These are phyloP conservation scores for Drosophila repletoides DNA, from an alignment of 1,140 invertebrate genomes.

Conservation along the genomic window DNA sequence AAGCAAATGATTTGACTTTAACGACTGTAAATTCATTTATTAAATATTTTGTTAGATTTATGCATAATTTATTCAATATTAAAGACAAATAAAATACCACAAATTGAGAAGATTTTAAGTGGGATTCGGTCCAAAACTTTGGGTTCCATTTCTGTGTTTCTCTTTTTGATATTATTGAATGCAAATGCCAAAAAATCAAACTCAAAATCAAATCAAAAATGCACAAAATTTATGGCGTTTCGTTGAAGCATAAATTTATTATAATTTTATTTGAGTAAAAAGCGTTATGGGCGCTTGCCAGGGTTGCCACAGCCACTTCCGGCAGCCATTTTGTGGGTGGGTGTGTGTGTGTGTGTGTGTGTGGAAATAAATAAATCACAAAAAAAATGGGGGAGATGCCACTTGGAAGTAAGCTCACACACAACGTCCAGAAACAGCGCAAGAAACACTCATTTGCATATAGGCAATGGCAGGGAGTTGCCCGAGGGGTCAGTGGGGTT, in stretches of 20 bases:
- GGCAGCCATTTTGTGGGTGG: constrained; percentile 31
- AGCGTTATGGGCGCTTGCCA: constrained; percentile 2
- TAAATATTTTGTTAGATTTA: constrained; percentile 39
- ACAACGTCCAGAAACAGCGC: constrained; percentile 12
- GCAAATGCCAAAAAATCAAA: constrained; percentile 67
- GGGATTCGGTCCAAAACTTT: not conserved
- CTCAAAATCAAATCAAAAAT: constrained; percentile 80
- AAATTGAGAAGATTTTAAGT: constrained; percentile 21
- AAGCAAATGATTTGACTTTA: too few species aligned
- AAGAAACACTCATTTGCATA: constrained; percentile 64
- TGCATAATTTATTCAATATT: constrained; percentile 43
- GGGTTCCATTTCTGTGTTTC: not conserved
- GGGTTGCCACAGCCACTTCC: constrained; percentile 25
- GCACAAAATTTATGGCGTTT: constrained; percentile 52
- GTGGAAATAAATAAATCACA: constrained; percentile 57
- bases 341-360: constrained; percentile 30
- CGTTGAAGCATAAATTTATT: constrained; percentile 65
- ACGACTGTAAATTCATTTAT: constrained; percentile 42
- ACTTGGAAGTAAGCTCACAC: constrained; percentile 6
- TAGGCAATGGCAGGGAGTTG: not conserved
- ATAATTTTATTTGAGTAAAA: constrained; percentile 63
- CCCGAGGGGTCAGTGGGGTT: not conserved
- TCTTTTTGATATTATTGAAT: constrained; percentile 41
- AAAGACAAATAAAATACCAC: constrained; percentile 21
- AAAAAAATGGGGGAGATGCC: not conserved